These are phyloP conservation scores for Octopus bimaculoides DNA, from an alignment of 1,140 invertebrate species.

Conservation along the genomic window DNA sequence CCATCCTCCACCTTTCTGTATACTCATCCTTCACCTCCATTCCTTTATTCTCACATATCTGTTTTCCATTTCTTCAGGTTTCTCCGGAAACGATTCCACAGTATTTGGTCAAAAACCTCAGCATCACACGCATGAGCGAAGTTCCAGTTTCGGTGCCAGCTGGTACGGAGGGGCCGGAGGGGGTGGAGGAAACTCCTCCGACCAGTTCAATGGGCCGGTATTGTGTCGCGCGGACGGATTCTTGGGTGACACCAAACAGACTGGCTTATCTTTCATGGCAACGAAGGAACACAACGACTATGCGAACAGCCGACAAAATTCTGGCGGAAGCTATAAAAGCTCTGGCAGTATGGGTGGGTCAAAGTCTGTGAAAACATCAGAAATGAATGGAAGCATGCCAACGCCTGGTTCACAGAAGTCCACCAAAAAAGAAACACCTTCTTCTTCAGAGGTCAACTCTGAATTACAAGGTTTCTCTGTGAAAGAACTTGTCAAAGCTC, in stretches of 20 bases:
- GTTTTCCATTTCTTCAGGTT: not conserved
- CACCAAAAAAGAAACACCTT: constrained; percentile 24
- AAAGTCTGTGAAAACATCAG: not conserved
- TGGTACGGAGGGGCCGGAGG: not conserved
- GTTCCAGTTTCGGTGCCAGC: not conserved
- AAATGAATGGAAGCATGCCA: constrained; percentile 17
- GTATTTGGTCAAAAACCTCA: not conserved
- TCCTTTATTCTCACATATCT: too few relatives aligned
- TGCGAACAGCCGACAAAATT: not conserved
- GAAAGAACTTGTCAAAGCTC: constrained; percentile 75
- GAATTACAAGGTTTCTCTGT: constrained; percentile 75
- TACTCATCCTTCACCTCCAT: too few relatives aligned
- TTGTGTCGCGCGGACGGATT: not conserved
- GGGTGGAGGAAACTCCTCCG: not conserved
- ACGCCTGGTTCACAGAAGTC: constrained; percentile 21
- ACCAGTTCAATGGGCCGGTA: not conserved
- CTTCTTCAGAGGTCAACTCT: constrained; percentile 58
- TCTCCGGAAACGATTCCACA: not conserved
- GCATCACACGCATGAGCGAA: not conserved
- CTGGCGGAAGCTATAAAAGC: not conserved
- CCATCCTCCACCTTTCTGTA: not conserved
- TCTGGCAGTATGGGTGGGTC: not conserved
- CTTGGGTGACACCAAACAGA: not conserved
- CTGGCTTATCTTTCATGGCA: constrained; percentile 20
- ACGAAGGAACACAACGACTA: constrained; percentile 11